phyloP scores from a whole-genome alignment of 1,140 invertebrate species.

The Samia ricini region DNA sequence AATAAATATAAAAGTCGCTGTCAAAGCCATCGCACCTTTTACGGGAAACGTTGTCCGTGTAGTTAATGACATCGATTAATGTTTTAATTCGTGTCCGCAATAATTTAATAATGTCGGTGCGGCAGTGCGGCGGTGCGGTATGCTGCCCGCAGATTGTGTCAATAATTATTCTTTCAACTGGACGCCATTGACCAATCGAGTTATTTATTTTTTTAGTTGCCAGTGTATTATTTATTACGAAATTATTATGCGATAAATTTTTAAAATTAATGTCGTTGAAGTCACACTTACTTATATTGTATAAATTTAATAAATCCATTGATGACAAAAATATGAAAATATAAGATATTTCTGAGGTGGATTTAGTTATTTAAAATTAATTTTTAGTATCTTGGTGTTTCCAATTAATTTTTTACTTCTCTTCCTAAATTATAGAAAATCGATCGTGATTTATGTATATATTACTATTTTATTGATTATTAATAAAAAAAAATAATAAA shows the following conservation, averaged over 20 bases:
- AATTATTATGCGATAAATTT: neutral
- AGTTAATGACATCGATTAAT: slow-evolving; percentile 51
- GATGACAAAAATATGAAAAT: no score
- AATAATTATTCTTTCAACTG: slow-evolving; percentile 7
- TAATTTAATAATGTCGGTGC: slow-evolving; percentile 43
- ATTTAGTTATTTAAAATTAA: no score
- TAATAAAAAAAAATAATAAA: no score
- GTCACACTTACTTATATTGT: no score
- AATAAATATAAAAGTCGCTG: neutral
- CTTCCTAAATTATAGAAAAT: no score
- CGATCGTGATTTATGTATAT: no score
- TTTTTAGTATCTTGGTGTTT: no score
- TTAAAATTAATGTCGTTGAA: no score
- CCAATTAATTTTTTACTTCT: no score
- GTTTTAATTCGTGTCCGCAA: slow-evolving; percentile 54
- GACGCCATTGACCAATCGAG: neutral
- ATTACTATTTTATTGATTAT: no score
- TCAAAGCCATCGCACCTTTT: slow-evolving; percentile 8
- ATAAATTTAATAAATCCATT: no score
- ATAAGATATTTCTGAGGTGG: no score
- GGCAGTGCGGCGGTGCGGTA: neutral
- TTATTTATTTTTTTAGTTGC: neutral
- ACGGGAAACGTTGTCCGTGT: slow-evolving; percentile 41
- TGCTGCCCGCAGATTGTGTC: neutral
- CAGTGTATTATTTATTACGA: neutral